A percentile compares a stretch with the other conserved stretches of the same genome.
Evolutionary conservation across 1,140 invertebrate genomes (phyloP).

Genomic region (Temnothorax longispinosus): DNA sequence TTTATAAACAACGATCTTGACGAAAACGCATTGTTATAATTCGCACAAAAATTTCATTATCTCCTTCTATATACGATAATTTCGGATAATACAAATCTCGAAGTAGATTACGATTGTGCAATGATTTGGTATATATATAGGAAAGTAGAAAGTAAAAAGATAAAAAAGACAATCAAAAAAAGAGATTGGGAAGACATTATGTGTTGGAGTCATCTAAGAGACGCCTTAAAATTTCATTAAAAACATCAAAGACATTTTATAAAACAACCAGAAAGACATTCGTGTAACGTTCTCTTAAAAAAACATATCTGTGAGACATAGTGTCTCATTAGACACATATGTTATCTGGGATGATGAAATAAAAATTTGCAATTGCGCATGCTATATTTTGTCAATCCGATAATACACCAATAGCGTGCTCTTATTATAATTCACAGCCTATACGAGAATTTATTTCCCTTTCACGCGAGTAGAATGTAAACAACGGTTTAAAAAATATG

Average conservation of each 20-base stretch:
- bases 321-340: not conserved
- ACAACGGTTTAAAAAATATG: not conserved
- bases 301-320: no score
- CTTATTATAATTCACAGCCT: not conserved
- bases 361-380: not conserved
- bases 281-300: not conserved
- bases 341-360: not conserved
- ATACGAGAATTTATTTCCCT: not conserved
- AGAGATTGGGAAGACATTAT: not conserved
- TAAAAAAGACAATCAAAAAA: not conserved
- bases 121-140: not conserved
- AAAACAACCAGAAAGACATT: not conserved
- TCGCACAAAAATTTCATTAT: not conserved
- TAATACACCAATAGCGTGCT: not conserved
- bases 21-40: not conserved
- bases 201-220: no score
- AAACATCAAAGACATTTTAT: not conserved
- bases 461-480: not conserved
- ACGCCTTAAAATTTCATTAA: not conserved
- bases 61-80: not conserved
- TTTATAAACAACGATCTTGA: slow-evolving; percentile 33
- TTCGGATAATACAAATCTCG: not conserved
- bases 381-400: not conserved
- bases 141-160: not conserved
- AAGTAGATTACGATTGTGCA: not conserved